These are phyloP conservation scores for Scaptomyza tumidula DNA, from an alignment of 2,888 invertebrate species.

Conservation along the genomic window DNA sequence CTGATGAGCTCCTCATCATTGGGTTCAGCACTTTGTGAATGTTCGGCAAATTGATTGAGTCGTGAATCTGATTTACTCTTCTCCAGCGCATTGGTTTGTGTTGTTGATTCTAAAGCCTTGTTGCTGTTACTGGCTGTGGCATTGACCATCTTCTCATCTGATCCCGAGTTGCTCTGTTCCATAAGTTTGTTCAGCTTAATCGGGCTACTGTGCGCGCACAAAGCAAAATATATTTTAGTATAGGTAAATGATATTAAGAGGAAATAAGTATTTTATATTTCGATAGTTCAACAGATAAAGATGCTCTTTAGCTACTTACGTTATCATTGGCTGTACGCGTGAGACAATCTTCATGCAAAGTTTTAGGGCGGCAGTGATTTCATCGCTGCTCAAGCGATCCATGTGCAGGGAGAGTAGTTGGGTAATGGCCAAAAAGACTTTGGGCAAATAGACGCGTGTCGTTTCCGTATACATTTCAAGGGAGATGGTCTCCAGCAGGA, in stretches of 20 bases:
- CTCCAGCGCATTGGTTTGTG: constrained; percentile 84
- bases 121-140: constrained; percentile 16
- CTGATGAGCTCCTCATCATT: constrained; percentile 84
- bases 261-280: too few species aligned
- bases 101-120: constrained; percentile 30
- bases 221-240: not conserved
- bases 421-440: constrained; percentile 89
- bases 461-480: constrained; percentile 91
- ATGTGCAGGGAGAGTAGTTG: constrained; percentile 87
- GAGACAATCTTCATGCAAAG: constrained; percentile 90
- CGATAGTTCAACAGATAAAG: too few species aligned
- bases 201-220: constrained; percentile 76
- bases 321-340: constrained; percentile 89
- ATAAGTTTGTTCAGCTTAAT: constrained; percentile 76
- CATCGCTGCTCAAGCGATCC: constrained; percentile 84
- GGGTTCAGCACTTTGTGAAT: constrained; percentile 60
- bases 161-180: constrained; percentile 47
- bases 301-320: constrained; percentile 68
- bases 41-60: constrained; percentile 85
- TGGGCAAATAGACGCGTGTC: constrained; percentile 91
- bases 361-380: constrained; percentile 88
- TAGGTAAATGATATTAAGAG: too few species aligned
- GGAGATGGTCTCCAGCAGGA: constrained; percentile 90
- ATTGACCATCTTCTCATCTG: constrained; percentile 46
- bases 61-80: constrained; percentile 89